Evolutionary conservation across 2,113 vertebrate species (phyloP).

Genomic region (Lota lota): DNA sequence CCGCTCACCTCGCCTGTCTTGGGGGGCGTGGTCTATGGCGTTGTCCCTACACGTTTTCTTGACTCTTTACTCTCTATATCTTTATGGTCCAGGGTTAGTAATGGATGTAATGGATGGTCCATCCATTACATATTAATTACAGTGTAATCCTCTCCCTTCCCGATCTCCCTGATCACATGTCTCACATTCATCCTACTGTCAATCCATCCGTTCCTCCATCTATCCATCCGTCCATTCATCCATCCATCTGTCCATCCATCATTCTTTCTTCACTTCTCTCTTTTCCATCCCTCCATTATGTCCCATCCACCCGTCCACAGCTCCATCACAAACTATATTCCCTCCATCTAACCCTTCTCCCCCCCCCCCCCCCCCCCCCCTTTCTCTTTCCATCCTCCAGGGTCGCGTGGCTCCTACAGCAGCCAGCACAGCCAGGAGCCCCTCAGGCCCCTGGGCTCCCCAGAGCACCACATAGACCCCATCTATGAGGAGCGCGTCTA

Average conservation of each 20-base stretch:
- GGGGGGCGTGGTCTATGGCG: too few species aligned
- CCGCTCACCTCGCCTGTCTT: not conserved
- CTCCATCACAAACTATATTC: too few species aligned
- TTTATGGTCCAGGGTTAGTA: not conserved
- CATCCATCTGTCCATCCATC: too few species aligned
- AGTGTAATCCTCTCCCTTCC: not conserved
- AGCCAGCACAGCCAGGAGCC: conserved; percentile 93
- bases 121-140: too few species aligned
- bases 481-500: conserved; percentile 97
- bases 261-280: too few species aligned
- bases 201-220: not conserved
- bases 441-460: conserved; percentile 91
- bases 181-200: not conserved
- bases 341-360: too few species aligned
- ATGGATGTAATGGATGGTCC: too few species aligned
- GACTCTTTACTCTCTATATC: not conserved
- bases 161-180: not conserved
- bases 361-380: too few species aligned
- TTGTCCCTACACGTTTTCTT: not conserved
- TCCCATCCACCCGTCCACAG: too few species aligned
- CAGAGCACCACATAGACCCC: conserved; percentile 95
- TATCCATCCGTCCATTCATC: too few species aligned
- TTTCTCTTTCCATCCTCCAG: conserved; percentile 51
- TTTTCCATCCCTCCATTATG: too few species aligned
- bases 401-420: conserved; percentile 93